These are phyloP conservation scores for Eucriotettix oculatus DNA, from an alignment of 2,888 invertebrate genomes.

Conservation along the genomic window DNA sequence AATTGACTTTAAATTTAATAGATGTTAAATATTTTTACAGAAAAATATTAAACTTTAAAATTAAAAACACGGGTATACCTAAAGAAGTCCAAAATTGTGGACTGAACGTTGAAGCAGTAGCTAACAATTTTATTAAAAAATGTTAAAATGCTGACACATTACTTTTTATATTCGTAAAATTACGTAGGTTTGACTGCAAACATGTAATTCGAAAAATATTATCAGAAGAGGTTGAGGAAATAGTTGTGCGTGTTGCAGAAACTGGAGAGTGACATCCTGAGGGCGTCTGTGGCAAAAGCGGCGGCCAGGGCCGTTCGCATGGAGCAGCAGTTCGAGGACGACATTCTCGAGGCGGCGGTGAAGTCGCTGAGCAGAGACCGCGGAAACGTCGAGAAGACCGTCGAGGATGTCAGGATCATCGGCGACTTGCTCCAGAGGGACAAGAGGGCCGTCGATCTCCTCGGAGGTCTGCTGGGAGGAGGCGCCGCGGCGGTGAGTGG, in stretches of 20 bases:
- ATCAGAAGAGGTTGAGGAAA: no score
- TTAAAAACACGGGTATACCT: no score
- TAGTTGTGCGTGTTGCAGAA: conserved; percentile 3
- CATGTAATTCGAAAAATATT: no score
- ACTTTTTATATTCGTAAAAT: no score
- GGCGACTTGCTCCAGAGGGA: conserved; percentile 9
- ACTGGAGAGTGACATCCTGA: conserved; percentile 8
- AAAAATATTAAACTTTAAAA: no score
- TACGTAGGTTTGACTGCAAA: no score
- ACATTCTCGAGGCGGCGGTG: conserved; percentile 8
- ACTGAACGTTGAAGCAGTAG: no score
- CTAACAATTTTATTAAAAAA: no score
- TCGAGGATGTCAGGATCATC: conserved; percentile 4
- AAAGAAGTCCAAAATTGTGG: no score
- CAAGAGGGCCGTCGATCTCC: conserved; percentile 8
- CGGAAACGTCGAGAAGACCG: conserved; percentile 3
- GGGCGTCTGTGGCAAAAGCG: conserved; percentile 6
- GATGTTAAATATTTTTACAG: no score
- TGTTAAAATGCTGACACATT: no score
- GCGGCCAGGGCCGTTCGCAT: conserved; percentile 10
- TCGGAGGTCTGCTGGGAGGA: conserved; percentile 3
- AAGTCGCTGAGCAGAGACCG: conserved; percentile 6
- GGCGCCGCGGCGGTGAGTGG: background rate
- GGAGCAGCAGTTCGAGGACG: conserved; percentile 12
- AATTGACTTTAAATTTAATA: no score